These are phyloP conservation scores for Rhynchopsitta pachyrhyncha DNA, from an alignment of 2,113 vertebrate species.

Conservation along the genomic window DNA sequence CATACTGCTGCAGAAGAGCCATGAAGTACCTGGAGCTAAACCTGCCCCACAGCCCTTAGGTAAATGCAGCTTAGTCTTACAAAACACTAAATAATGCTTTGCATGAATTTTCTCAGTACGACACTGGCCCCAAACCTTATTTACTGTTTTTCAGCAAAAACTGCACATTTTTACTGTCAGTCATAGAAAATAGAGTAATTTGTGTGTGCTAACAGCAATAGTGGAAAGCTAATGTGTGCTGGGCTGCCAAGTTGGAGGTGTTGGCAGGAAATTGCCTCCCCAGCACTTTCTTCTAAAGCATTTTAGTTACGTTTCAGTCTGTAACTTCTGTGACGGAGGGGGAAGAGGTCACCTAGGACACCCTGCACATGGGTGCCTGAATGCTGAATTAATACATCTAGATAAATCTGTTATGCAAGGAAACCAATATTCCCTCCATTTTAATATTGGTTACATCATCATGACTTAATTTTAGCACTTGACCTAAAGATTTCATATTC, in stretches of 20 bases:
- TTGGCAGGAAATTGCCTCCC: neutral
- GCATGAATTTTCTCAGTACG: neutral
- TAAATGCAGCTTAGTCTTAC: neutral
- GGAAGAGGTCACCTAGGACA: neutral
- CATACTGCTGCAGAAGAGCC: neutral
- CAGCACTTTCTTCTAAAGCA: neutral
- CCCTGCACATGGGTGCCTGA: neutral
- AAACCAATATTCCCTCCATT: neutral
- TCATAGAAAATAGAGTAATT: neutral
- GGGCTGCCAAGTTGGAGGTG: neutral
- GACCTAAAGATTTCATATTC: neutral
- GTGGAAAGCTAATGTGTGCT: neutral
- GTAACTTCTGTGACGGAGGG: neutral
- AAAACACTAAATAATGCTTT: neutral
- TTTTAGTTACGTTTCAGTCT: neutral
- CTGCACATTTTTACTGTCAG: neutral
- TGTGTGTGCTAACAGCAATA: neutral
- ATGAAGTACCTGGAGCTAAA: neutral
- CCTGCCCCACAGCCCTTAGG: neutral
- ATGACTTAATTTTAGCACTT: constrained; percentile 34
- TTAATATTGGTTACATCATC: neutral
- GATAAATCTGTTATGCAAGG: neutral
- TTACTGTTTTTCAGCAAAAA: constrained; percentile 1
- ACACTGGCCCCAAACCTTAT: neutral
- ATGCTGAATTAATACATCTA: neutral